Base-by-base conservation (phyloP, 2,888 invertebrate species). In the Ganaspis brasiliensis region DNA sequence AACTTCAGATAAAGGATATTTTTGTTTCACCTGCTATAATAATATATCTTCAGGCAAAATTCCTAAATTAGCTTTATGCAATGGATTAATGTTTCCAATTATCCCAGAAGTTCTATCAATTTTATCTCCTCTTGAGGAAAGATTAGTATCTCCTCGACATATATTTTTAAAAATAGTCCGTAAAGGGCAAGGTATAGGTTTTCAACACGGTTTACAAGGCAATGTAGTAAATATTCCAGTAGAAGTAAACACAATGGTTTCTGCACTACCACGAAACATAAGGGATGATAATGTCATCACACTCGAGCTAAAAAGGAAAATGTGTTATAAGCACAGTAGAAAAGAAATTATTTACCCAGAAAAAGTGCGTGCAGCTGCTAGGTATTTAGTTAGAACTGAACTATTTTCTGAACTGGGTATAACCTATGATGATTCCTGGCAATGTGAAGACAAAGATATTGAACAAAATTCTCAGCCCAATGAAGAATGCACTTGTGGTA, bases 201-300 rank as follows among this genome's bases (percentile, higher is more conserved):
- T 77, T 57, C 80, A 82, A 72, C 79, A 75, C 57, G 78, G 76
- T 16, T 73, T 79, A 26, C 70, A 63, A 61, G 80, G 82, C 19
- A 76, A 77, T 35, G 72, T 74, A 45, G 75, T 82, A 0, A 81
- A 81, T 56, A 72, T 82, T 16, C 79, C 79, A n/a, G 59, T 79
- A 0, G 61, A 78, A 55, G 57, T 82, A 4, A 71, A 82, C 67
- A 74, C 73, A 24, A 71, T 75, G 52, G 75, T 81, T 31, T 63
- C 75, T 9, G 55, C 35, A 24, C 67, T 78, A 26, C 76, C 78
- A 19, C 59, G 78, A 63, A 45, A 56, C 81, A 8, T 72, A 72
- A 52, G 67, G 2, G n/a, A 49, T n/a, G 1, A 49, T 4, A 49
- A 49, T 14, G 14, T 49, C 14, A 49, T 49, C 2, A 49, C 49